A percentile compares a stretch with the other conserved stretches of the same genome.
Conservation (phyloP, 2,888 invertebrate species). For the Ochropleura leucogaster region DNA sequence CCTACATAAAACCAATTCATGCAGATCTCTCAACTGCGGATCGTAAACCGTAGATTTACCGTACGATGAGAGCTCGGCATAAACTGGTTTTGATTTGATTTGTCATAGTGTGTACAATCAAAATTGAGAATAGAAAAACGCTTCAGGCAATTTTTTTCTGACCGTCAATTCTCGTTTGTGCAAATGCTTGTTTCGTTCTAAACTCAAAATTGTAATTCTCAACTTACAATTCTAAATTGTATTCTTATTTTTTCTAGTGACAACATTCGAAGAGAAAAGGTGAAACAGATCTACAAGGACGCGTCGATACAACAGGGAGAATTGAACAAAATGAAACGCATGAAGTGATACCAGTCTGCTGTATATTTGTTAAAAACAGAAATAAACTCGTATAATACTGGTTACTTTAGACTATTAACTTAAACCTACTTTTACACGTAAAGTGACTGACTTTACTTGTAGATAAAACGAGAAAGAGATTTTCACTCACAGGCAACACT, state of each 20-base stretch:
- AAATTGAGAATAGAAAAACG: background rate
- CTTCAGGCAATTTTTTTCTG: background rate
- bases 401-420: constrained; percentile 13
- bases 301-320: constrained; percentile 96
- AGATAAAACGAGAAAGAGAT: constrained; percentile 2
- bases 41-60: too few relatives aligned
- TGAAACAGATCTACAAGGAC: constrained; percentile 95
- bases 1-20: too few relatives aligned
- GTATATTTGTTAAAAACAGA: constrained; percentile 41
- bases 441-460: background rate
- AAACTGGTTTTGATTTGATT: too few relatives aligned
- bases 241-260: constrained; percentile 90
- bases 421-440: constrained; percentile 17
- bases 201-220: background rate
- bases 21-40: too few relatives aligned
- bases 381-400: constrained; percentile 34
- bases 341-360: constrained; percentile 81
- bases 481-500: background rate
- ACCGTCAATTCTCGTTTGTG: background rate
- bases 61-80: too few relatives aligned
- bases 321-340: constrained; percentile 93
- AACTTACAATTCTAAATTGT: background rate
- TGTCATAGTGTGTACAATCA: background rate
- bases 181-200: background rate
- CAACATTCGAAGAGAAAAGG: constrained; percentile 94